Base-by-base conservation (phyloP, 2,888 invertebrate genomes). In the Brenthis hecate region DNA sequence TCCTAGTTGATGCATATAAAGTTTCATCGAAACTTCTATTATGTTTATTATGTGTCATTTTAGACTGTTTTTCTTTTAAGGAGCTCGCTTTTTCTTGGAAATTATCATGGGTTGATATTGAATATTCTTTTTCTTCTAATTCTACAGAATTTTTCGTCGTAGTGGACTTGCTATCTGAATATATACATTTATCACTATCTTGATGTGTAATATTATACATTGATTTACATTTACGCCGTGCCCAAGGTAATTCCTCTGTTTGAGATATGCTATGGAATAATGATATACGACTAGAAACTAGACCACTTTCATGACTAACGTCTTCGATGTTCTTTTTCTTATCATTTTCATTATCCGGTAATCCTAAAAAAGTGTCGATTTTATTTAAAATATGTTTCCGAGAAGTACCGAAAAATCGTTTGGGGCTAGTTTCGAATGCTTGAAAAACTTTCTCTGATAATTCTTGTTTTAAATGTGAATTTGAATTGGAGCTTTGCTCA, bases 361-460 rank as follows among this genome's bases (percentile, higher is more conserved):
- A 89, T 68, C 85, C 88, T 77, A 86, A 84, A 79, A 89, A 92
- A 72, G 85, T 87, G 72, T 92, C 92, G 65, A 92, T 87, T 82
- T 92, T 92, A 76, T 85, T 90, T 71, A 92, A 78, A 76, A 92
- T 92, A 70, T 89, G 91, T 74, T 88, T 88, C 75, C 92, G 83
- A 57, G 92, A 92, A 47, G 92, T 92, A 1, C 92, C 92, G 68
- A 93, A 92, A 77, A 92, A 92, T 77, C 92, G 81, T 74, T 91
- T 93, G 11, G 92, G 92, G 73, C 92, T 92, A 16, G 91, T 92
- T 84, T 92, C 92, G 75, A 92, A 92, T 16, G 92, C 92, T 81
- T 88, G 91, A 63, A 89, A 92, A 11, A 92, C 85, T 81, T 92
- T 92, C 81, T 92, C 92, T 3, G 92, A 87, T 57, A 92, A 72